phyloP scores from a whole-genome alignment of 2,113 vertebrate species.

The Cervus canadensis region DNA sequence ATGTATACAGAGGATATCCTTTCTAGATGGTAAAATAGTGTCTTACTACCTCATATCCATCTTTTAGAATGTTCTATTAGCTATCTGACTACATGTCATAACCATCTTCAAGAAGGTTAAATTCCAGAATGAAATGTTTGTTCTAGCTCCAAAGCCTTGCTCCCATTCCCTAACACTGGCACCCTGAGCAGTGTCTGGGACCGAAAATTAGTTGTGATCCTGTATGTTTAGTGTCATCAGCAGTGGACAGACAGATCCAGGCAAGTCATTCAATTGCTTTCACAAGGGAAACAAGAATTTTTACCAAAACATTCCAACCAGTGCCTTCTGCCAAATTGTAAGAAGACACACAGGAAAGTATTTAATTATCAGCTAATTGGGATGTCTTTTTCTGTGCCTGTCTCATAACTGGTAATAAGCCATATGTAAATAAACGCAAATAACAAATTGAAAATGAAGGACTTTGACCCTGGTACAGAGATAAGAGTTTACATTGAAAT shows the following conservation, averaged over 20 bases:
- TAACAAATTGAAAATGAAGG: constrained; percentile 21
- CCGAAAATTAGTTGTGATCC: neutral
- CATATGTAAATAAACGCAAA: constrained; percentile 37
- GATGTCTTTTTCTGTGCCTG: constrained; percentile 18
- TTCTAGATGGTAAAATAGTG: neutral
- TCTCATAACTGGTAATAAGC: constrained; percentile 29
- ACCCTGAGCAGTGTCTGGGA: neutral
- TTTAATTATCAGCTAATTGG: constrained; percentile 38
- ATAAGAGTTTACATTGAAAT: neutral
- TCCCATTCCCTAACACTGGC: neutral
- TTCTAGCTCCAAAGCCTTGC: neutral
- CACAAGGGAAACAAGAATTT: constrained; percentile 6
- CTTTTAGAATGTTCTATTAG: neutral
- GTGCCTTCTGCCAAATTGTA: constrained; percentile 16
- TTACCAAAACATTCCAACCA: constrained; percentile 8
- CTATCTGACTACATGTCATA: neutral
- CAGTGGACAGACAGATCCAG: neutral
- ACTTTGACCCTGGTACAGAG: neutral
- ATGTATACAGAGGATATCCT: neutral
- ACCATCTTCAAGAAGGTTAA: neutral
- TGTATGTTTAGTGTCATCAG: neutral
- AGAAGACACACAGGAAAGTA: constrained; percentile 9
- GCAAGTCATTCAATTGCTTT: neutral
- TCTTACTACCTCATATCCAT: neutral
- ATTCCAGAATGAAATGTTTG: neutral